phyloP scores from a whole-genome alignment of 2,888 invertebrate genomes.

The Lypha dubia region DNA sequence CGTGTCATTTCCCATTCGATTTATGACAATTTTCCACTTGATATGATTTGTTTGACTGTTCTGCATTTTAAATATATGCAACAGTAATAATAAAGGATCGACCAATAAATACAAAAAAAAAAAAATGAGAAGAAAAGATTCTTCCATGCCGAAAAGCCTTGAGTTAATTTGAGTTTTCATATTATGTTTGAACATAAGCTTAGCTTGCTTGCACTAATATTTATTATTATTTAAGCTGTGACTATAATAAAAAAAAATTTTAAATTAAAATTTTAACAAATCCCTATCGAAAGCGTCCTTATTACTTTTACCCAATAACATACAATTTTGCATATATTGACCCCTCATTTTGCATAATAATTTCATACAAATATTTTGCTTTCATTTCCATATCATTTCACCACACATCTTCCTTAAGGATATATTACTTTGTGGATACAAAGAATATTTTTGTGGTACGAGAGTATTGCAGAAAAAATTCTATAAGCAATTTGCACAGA shows the following conservation, averaged over 20 bases:
- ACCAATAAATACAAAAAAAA: neutral
- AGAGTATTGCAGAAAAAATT: neutral
- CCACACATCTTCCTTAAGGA: neutral
- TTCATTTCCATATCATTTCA: slow-evolving; percentile 3
- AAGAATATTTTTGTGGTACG: slow-evolving; percentile 38
- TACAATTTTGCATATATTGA: neutral
- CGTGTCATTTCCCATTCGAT: neutral
- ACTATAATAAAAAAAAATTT: no score
- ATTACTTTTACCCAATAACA: neutral
- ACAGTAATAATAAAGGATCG: neutral
- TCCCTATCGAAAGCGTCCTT: neutral
- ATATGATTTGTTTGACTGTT: neutral
- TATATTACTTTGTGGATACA: slow-evolving; percentile 23
- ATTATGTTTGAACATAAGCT: no score
- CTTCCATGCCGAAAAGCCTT: no score
- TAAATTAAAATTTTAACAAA: neutral
- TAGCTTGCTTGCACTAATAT: no score
- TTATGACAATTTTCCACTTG: neutral
- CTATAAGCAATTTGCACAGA: slow-evolving; percentile 42
- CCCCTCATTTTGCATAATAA: slow-evolving; percentile 53
- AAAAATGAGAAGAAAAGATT: no score
- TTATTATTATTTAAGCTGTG: no score
- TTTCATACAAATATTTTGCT: slow-evolving; percentile 21
- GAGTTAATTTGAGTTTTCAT: no score
- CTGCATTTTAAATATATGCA: neutral